Base-by-base conservation (phyloP, 2,888 invertebrate species). In the Amblyteles armatorius region DNA sequence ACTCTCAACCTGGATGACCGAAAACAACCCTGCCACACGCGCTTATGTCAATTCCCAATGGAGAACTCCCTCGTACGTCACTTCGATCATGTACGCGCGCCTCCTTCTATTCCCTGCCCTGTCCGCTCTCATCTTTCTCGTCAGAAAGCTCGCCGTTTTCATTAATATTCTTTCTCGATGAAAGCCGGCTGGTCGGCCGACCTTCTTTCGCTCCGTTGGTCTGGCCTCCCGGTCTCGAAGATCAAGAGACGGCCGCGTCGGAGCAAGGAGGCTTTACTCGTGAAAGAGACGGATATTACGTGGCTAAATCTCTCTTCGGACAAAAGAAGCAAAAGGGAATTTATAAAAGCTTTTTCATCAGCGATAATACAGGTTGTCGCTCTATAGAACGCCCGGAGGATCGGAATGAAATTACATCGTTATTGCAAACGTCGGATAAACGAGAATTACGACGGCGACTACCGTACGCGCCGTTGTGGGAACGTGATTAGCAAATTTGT, bases 161-260 rank as follows among this genome's bases (percentile, higher is more conserved):
- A 79, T 82, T 79, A 85, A 82, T 77, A 82, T 85, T 85, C 77
- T 77, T 82, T 82, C 44, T 63, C 77, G 73, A 79, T 77, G 44
- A 48, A 16, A 48, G 16, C 55, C 69, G 77, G 68, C 67, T 19
- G 52, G 67, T 69, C 50, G 40, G 55, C 55, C 48, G 40, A 19
- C 57, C 71, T 73, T 69, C 36, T 52, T 84, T 52, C 60, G 60
- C 71, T 13, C 44, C 65, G 16, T 65, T 22, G 60, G 52, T 11
- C 63, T 50, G 22, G 69, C 13, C 73, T 63, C 73, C 16, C 44
- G 29, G 40, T 44, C 71, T 71, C 77, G 55, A 80, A 77, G 79
- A 80, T 82, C 82, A 77, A 82, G 74, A 36, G 26, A 29, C 72
- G 52, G 52, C 26, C 40, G 65, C 60, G 52, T 6, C 67, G 50